Conservation (phyloP, 2,113 vertebrate species). For the Pterocles gutturalis region DNA sequence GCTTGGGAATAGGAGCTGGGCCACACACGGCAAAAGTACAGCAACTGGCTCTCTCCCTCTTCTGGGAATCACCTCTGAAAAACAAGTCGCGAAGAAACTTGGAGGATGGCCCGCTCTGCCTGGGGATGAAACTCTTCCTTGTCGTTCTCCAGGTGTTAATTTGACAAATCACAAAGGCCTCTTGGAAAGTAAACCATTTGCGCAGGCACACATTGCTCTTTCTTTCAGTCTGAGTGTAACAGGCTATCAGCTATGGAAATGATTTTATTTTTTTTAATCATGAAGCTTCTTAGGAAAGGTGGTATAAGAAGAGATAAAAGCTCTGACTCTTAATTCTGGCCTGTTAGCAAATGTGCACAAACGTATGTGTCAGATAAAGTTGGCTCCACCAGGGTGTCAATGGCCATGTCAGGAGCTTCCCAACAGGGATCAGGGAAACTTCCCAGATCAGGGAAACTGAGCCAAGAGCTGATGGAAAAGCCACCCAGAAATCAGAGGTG, state of each 20-base stretch:
- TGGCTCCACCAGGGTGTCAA: background rate
- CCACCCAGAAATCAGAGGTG: background rate
- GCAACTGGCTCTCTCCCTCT: background rate
- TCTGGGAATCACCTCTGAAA: constrained; percentile 33
- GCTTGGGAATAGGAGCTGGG: constrained; percentile 37
- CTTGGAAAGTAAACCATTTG: constrained; percentile 20
- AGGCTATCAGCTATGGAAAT: background rate
- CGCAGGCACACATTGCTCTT: background rate
- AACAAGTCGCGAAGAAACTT: constrained; percentile 55
- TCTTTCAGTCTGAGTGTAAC: background rate
- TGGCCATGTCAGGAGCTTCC: background rate
- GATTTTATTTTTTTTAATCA: background rate
- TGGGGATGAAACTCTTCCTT: constrained; percentile 44
- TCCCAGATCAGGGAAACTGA: background rate
- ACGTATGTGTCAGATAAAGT: fast-evolving
- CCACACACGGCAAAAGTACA: constrained; percentile 69
- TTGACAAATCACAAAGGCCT: constrained; percentile 75
- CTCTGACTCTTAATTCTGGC: background rate
- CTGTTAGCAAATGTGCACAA: background rate
- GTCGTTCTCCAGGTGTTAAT: constrained; percentile 72
- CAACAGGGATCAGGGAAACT: background rate
- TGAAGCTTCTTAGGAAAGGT: background rate
- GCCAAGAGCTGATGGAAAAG: background rate
- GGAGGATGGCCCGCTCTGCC: constrained; percentile 23
- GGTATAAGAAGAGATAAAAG: background rate